Percentiles rank a stretch among this genome's conserved stretches.
phyloP scores from a whole-genome alignment of 1,140 invertebrate genomes.

The Tribolium castaneum region DNA sequence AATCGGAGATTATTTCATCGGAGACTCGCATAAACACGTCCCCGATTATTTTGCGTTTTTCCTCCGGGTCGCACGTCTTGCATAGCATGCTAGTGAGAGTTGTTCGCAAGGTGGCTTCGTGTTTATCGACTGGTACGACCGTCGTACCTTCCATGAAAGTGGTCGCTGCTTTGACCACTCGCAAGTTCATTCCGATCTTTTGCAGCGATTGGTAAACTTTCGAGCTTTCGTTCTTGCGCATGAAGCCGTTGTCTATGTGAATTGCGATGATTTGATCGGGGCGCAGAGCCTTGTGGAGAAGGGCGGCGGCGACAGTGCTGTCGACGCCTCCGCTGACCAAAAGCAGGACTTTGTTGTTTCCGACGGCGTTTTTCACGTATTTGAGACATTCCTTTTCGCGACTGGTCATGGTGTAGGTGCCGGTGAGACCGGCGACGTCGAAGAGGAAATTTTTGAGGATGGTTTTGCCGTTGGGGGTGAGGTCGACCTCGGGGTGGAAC shows the following conservation, averaged over 20 bases:
- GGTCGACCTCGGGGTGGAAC: constrained; percentile 96
- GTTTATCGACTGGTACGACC: constrained; percentile 73
- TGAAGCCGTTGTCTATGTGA: constrained; percentile 99
- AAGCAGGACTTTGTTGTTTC: constrained; percentile 90
- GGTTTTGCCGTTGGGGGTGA: constrained; percentile 89
- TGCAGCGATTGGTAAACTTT: constrained; percentile 67
- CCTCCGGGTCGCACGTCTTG: constrained; percentile 90
- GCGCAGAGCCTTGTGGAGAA: constrained; percentile 89
- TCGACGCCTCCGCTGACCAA: constrained; percentile 97
- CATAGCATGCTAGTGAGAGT: constrained; percentile 89
- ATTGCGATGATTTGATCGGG: constrained; percentile 95
- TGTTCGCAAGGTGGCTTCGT: constrained; percentile 71
- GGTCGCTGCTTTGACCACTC: constrained; percentile 80
- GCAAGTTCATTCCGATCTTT: constrained; percentile 85
- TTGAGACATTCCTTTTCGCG: constrained; percentile 93
- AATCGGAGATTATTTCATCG: constrained; percentile 83
- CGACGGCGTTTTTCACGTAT: constrained; percentile 91
- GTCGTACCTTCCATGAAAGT: constrained; percentile 86
- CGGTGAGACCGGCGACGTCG: constrained; percentile 87
- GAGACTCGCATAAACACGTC: constrained; percentile 96
- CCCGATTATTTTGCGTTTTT: constrained; percentile 98
- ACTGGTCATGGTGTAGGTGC: constrained; percentile 89
- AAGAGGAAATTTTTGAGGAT: constrained; percentile 97
- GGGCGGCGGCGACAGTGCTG: constrained; percentile 96
- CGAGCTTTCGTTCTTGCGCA: constrained; percentile 95